phyloP scores from a whole-genome alignment of 2,888 invertebrate genomes.

The Agelastica alni region DNA sequence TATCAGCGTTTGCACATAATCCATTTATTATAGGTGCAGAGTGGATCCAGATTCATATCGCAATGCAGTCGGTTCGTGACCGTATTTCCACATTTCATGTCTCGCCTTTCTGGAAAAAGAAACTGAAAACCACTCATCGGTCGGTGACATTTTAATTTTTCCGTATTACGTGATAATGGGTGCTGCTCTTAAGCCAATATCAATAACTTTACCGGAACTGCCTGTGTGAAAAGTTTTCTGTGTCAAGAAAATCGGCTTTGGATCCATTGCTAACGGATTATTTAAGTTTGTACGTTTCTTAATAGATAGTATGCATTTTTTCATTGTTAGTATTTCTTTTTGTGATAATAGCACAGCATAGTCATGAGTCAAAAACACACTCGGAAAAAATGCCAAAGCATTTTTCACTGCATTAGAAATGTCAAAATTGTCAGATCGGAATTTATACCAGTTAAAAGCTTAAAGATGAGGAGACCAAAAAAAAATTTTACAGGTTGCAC shows the following conservation, averaged over 20 bases:
- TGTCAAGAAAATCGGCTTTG: neutral
- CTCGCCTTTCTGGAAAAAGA: constrained; percentile 1
- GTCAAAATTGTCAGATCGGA: no score
- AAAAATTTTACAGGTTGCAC: no score
- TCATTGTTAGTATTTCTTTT: no score
- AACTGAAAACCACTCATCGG: constrained; percentile 18
- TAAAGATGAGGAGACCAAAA: no score
- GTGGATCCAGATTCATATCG: constrained; percentile 29
- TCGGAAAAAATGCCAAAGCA: no score
- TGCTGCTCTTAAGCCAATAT: constrained; percentile 27
- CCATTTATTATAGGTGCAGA: constrained; percentile 23
- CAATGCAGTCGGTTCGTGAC: constrained; percentile 42
- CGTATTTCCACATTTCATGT: constrained; percentile 38
- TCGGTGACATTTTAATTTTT: constrained; percentile 41
- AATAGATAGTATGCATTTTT: no score
- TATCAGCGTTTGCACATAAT: constrained; percentile 7
- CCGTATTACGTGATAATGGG: constrained; percentile 39
- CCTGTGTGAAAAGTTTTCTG: neutral
- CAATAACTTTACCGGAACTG: constrained; percentile 12
- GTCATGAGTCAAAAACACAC: no score
- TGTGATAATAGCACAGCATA: no score
- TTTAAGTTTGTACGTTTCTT: no score
- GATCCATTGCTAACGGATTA: no score
- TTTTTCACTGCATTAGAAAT: no score
- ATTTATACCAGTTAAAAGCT: no score